Conservation (phyloP, 2,113 vertebrate species). For the Phalacrocorax carbo region DNA sequence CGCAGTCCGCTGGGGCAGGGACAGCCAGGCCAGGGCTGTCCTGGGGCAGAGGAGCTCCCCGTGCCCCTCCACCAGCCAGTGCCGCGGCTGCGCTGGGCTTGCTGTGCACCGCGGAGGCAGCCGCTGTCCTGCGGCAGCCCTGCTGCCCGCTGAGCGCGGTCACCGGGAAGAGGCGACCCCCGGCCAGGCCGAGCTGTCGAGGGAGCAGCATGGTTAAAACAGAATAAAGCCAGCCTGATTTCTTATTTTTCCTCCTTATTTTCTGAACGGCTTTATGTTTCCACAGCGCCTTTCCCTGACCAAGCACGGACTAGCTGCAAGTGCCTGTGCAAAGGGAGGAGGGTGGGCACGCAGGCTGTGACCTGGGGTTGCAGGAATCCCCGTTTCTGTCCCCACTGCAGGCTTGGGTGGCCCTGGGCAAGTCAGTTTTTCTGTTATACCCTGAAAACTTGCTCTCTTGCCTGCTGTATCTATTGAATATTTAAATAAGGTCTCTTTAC, state of each 20-base stretch:
- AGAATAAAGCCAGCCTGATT: not conserved
- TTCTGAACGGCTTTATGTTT: not conserved
- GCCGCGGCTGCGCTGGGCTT: rapidly evolving
- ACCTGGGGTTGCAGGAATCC: not conserved
- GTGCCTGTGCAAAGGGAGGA: too few relatives aligned
- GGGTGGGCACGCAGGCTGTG: too few relatives aligned
- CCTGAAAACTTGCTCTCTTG: not conserved
- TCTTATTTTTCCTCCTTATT: not conserved
- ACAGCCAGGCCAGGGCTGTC: rapidly evolving
- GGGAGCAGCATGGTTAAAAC: not conserved
- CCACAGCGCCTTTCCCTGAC: too few relatives aligned
- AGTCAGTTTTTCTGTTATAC: not conserved
- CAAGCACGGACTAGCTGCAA: not conserved
- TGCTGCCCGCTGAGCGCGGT: rapidly evolving
- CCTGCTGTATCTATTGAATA: not conserved
- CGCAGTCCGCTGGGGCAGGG: not conserved
- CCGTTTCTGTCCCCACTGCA: not conserved
- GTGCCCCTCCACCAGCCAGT: not conserved
- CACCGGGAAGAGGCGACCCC: not conserved
- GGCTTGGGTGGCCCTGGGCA: not conserved
- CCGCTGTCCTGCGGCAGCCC: too few relatives aligned
- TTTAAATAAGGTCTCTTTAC: not conserved
- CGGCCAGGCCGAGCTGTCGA: not conserved
- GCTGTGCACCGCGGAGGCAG: rapidly evolving
- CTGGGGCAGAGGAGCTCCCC: rapidly evolving